Evolutionary conservation across 2,113 vertebrate species (phyloP), one percentile per base, ranked within the genome.

Genomic region (Onychostoma macrolepis): DNA sequence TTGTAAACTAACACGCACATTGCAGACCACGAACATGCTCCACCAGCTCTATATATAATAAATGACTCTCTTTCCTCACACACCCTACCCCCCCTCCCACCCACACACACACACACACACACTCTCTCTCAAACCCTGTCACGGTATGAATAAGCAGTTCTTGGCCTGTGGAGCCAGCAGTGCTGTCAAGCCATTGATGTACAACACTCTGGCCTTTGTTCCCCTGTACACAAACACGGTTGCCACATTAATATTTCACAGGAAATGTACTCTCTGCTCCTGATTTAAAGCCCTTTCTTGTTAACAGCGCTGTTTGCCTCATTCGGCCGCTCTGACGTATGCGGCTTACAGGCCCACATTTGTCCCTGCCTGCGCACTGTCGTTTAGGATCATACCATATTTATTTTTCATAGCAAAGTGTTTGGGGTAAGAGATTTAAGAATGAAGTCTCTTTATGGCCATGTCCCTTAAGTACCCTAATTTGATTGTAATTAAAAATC

Each of bases 221-320:
- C 92, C 89, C 82, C 89, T 89, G 93, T 91, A 93, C 93, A 94
- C 93, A 94, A 95, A 95, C 94, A 94, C 92, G 93, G 91, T 94
- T 94, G 93, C 91, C 90, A 92, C 94, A 95, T 96, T 88, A 96
- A 96, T 96, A 94, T 95, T 96, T 95, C 89, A 96, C 91, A 90
- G 89, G 90, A 94, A 93, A 93, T 92, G 90, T 92, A 93, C 93
- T 93, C 92, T 76, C 30, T 88, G 91, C 93, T 93, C 91, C 92
- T 95, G 94, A 95, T 95, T 94, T 94, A 95, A 94, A 94, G 93
- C 94, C 89, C 93, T 93, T 93, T 91, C 94, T 94, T 94, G 94
- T 95, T 95, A 95, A 94, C 94, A 92, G 90, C 91, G 91, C 92
- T 92, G 93, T 93, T 94, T 93, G 93, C 93, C 92, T 91, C 88